Evolutionary conservation across 1,140 invertebrate species (phyloP).

Genomic region (Hyles euphorbiae): DNA sequence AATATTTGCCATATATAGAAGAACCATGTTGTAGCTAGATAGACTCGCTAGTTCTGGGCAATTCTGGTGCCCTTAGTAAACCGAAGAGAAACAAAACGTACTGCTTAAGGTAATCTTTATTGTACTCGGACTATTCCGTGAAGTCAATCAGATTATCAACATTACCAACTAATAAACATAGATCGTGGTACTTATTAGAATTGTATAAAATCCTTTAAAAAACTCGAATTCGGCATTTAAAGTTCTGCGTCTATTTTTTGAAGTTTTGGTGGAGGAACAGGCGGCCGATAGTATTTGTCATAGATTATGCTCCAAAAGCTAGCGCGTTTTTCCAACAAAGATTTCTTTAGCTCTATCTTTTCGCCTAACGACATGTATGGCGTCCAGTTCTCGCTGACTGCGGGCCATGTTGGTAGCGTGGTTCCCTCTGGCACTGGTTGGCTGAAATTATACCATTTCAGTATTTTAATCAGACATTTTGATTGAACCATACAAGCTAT

Average conservation of each 20-base stretch:
- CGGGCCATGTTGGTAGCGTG: slow-evolving; percentile 16
- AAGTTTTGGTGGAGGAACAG: slow-evolving; percentile 15
- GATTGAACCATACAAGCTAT: too few species aligned
- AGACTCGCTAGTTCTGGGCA: too few species aligned
- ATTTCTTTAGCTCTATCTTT: slow-evolving; percentile 12
- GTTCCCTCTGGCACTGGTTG: slow-evolving; percentile 17
- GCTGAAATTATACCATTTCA: slow-evolving; percentile 10
- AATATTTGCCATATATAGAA: too few species aligned
- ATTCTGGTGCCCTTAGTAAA: too few species aligned
- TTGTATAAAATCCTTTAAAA: too few species aligned
- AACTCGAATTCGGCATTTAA: not conserved
- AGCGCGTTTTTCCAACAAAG: slow-evolving; percentile 11
- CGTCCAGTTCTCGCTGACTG: slow-evolving; percentile 6
- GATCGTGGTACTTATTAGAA: too few species aligned
- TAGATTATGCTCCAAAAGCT: slow-evolving; percentile 28
- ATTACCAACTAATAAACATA: too few species aligned
- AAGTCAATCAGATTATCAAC: too few species aligned
- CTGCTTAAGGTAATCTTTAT: too few species aligned
- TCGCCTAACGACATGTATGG: slow-evolving; percentile 20
- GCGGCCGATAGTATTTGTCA: slow-evolving; percentile 14
- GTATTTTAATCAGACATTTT: not conserved
- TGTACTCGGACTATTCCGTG: too few species aligned
- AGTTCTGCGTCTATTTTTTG: slow-evolving; percentile 8
- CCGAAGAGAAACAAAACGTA: too few species aligned
- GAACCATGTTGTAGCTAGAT: too few species aligned